Percentiles rank a stretch among this genome's conserved stretches.
These are phyloP conservation scores for Nysson spinosus DNA, from an alignment of 2,888 invertebrate species.

Conservation along the genomic window DNA sequence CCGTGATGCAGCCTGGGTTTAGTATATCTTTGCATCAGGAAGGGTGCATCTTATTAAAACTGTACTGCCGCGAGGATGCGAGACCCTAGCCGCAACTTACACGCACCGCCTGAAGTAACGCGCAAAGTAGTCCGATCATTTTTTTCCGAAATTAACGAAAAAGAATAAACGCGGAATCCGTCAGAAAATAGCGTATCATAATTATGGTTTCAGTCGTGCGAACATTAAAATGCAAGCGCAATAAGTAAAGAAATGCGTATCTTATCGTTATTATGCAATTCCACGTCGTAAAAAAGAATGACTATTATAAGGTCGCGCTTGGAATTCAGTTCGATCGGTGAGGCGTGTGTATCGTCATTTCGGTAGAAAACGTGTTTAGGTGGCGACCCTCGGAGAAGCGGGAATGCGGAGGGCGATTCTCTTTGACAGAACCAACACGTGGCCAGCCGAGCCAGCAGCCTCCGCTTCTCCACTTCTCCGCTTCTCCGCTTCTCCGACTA, in stretches of 20 bases:
- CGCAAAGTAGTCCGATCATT: neutral
- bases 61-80: neutral
- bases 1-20: constrained; percentile 54
- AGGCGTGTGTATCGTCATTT: no score
- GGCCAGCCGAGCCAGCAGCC: no score
- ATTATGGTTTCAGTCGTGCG: no score
- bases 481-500: neutral
- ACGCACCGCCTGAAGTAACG: constrained; percentile 5
- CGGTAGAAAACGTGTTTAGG: no score
- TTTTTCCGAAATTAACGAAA: neutral
- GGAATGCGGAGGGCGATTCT: constrained; percentile 23
- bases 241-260: no score
- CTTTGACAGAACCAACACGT: constrained; percentile 29
- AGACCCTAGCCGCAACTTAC: constrained; percentile 1
- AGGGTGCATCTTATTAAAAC: constrained; percentile 73
- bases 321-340: no score
- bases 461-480: constrained; percentile 27
- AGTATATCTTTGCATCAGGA: constrained; percentile 55
- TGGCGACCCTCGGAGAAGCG: no score
- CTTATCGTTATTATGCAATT: constrained; percentile 32
- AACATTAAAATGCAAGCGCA: no score
- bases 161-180: neutral
- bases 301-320: no score
- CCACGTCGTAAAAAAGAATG: no score
- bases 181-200: no score